Evolutionary conservation across 1,140 invertebrate genomes (phyloP), one percentile per base, ranked within the genome.

Genomic region (Bombus haemorrhoidalis): DNA sequence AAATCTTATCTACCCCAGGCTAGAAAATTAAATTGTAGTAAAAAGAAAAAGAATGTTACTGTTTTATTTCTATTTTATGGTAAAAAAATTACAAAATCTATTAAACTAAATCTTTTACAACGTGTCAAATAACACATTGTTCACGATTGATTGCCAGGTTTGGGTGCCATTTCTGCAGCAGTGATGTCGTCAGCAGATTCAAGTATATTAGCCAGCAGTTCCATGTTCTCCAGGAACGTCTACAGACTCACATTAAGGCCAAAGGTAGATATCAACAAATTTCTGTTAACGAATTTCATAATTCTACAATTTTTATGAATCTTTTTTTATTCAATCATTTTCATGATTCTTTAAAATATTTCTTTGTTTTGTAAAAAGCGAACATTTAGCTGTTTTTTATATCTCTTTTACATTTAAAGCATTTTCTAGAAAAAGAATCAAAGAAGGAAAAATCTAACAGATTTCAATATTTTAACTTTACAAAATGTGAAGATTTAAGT

Each of bases 131-230:
- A 72, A 41, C 34, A 34, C 18, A 53, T 1, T 6, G 2, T 75
- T 74, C 9, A 15, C 9, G 25, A 68, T 78, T 66, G 64, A 71
- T 84, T 28, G 1, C 0, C 39, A 94, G 97, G 97, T n/a, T 95
- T 98, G 4, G 97, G 97, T 18, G 97, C 97, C 10, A 97, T 98
- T 41, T 97, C 97, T 3, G 97, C 97, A 8, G 97, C 97, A n/a
- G 97, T 98, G 3, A 97, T 98, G 97, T 97, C 97, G 9, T 98
- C 97, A 13, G 97, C 97, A 3, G 97, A 98, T 92, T 97, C 97
- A 3, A 97, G 97, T 76, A 96, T 98, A 72, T 94, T 98, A 6
- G 96, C 97, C 13, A 97, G 97, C 25, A 96, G 97, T 89, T 97
- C 97, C 28, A 97, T 98, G 97, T 98, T 98, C 94, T 96, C 97